These are phyloP conservation scores for Monochamus alternatus DNA, from an alignment of 2,888 invertebrate genomes.

Conservation along the genomic window DNA sequence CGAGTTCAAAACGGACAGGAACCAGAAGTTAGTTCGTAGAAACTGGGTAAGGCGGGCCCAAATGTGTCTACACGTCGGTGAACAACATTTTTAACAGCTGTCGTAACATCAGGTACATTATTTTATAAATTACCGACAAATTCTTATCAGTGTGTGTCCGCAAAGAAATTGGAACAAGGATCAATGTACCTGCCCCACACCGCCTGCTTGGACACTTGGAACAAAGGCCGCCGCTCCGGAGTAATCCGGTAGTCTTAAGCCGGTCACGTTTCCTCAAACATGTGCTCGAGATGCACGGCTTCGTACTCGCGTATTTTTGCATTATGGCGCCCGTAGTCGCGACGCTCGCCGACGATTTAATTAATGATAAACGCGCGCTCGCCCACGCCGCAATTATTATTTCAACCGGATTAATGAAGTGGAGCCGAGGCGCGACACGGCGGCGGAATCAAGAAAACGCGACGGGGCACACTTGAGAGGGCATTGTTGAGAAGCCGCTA, in stretches of 20 bases:
- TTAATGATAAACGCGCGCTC: constrained; percentile 1
- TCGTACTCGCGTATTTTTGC: background rate
- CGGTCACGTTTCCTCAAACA: constrained; percentile 23
- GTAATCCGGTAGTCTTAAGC: constrained; percentile 26
- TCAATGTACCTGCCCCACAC: background rate
- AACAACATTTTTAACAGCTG: too few species aligned
- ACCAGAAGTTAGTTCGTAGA: too few species aligned
- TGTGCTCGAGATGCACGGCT: constrained; percentile 16
- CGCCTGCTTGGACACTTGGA: constrained; percentile 11
- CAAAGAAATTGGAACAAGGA: too few species aligned
- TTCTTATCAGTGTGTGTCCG: too few species aligned
- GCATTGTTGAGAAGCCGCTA: too few species aligned
- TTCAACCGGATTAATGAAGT: constrained; percentile 17
- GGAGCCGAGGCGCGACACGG: background rate
- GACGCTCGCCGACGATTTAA: constrained; percentile 4
- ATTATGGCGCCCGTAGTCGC: constrained; percentile 6
- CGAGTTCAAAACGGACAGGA: too few species aligned
- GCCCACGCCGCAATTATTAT: background rate
- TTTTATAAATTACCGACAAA: too few species aligned
- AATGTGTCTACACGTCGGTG: too few species aligned
- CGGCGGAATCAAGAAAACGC: background rate
- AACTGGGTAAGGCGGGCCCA: too few species aligned
- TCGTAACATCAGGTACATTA: too few species aligned
- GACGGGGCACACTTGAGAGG: background rate
- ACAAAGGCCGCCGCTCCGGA: constrained; percentile 21